Conservation (phyloP, 2,113 vertebrate genomes). For the Cyphomyrus plagiostoma region DNA sequence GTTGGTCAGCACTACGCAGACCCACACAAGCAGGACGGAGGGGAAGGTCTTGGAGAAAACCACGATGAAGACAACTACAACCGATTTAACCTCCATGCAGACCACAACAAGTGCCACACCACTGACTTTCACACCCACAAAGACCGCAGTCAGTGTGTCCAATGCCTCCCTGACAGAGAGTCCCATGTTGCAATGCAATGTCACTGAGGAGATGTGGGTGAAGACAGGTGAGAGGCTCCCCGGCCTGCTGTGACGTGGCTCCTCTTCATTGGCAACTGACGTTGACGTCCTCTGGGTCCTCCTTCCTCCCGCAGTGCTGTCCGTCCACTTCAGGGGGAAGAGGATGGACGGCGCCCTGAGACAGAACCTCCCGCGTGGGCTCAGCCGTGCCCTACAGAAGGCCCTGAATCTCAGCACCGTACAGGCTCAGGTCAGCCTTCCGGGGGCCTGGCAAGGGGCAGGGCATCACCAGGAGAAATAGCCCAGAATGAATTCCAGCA, state of each 20-base stretch:
- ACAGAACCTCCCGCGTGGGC: constrained; percentile 73
- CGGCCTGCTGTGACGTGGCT: background rate
- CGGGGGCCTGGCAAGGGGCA: background rate
- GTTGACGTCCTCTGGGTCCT: constrained; percentile 28
- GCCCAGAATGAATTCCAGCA: background rate
- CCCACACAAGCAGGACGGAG: constrained; percentile 25
- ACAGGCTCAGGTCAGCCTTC: constrained; percentile 65
- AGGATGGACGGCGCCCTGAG: constrained; percentile 67
- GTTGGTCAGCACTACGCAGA: constrained; percentile 48
- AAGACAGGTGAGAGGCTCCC: constrained; percentile 68
- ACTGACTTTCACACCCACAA: constrained; percentile 52
- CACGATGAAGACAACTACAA: constrained; percentile 10
- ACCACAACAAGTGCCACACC: constrained; percentile 19
- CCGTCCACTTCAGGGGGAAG: constrained; percentile 72
- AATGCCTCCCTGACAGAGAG: constrained; percentile 56
- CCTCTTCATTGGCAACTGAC: background rate
- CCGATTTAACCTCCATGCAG: constrained; percentile 14
- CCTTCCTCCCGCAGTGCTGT: constrained; percentile 67
- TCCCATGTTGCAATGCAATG: constrained; percentile 72
- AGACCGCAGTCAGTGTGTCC: constrained; percentile 42
- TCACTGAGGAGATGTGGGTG: constrained; percentile 78
- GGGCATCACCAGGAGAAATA: background rate
- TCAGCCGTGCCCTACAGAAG: constrained; percentile 76
- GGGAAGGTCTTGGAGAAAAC: constrained; percentile 25
- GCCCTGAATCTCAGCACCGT: constrained; percentile 74